Evolutionary conservation across 2,797 vertebrate genomes (phyloP), one percentile per base, ranked within the genome.

Genomic region (Lutjanus campechanus): DNA sequence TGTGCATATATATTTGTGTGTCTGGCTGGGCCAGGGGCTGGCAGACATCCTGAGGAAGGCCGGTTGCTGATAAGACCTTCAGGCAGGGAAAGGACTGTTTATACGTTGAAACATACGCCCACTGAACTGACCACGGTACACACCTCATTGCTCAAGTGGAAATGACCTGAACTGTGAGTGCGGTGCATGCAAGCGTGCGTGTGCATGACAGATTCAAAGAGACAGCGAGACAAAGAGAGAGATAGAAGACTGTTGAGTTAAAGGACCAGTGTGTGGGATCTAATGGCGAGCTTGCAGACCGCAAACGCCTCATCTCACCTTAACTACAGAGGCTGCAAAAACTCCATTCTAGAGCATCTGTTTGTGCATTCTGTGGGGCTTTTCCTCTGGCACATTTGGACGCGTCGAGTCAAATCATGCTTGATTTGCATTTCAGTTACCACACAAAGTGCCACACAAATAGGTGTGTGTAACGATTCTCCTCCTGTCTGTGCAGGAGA

Each of bases 1-100:
- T 40, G 11, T 11, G n/a, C 12, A n/a, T 8, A 11, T 25, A 9
- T 19, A 58, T 60, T 76, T 49, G 44, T 64, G 51, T 60, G 36
- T 50, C 66, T 11, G 51, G 53, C 50, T 70, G 70, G 12, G 63
- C 69, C 75, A 76, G 83, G 83, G 73, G 60, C 81, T 85, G 82
- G 73, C 87, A 91, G 89, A 94, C 93, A 94, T 95, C 94, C 95
- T 95, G 93, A 94, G 95, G 95, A 95, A 95, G 91, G 88, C 86
- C 83, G 83, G 91, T 87, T 69, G 76, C 93, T 91, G 95, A 95
- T 96, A 95, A 96, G 94, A 74, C 87, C 84, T 73, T 82, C 58
- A 69, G 82, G 79, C 90, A 81, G 85, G 89, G 77, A 88, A 91
- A 89, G 77, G 77, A 81, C 83, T 91, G 89, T 93, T 94, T 95